A percentile compares a stretch with the other conserved stretches of the same genome.
phyloP scores from a whole-genome alignment of 2,113 vertebrate species.

The Gymnocephalus cernua region DNA sequence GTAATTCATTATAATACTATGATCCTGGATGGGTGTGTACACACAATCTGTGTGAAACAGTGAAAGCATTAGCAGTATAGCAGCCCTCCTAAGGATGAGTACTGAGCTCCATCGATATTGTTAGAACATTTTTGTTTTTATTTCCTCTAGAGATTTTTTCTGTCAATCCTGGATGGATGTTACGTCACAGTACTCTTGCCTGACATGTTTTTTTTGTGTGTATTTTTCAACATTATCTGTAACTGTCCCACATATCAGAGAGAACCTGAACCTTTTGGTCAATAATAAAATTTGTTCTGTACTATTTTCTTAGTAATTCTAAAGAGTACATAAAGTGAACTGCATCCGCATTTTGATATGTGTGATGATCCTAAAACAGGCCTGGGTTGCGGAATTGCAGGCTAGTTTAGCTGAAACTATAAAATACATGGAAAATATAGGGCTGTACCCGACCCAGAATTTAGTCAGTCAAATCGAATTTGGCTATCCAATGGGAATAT shows the following conservation, averaged over 20 bases:
- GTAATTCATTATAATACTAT: no score
- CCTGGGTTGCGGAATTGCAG: no score
- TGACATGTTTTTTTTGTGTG: neutral
- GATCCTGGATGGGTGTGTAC: neutral
- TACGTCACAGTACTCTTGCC: neutral
- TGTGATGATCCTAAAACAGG: neutral
- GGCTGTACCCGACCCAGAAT: no score
- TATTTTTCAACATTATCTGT: neutral
- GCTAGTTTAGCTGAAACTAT: no score
- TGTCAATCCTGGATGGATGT: neutral
- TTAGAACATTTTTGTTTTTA: neutral
- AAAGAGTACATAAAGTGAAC: neutral
- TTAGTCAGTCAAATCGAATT: no score
- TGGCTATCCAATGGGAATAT: no score
- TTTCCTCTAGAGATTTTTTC: neutral
- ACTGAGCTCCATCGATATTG: neutral
- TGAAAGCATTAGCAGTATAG: no score
- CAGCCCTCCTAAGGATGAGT: neutral
- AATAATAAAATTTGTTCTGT: neutral
- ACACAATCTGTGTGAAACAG: no score
- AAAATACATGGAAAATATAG: no score
- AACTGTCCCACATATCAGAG: neutral
- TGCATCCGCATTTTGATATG: neutral
- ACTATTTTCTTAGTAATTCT: neutral
- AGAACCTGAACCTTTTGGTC: neutral